A percentile compares a stretch with the other conserved stretches of the same genome.
These are phyloP conservation scores for Balaeniceps rex DNA, from an alignment of 2,113 vertebrate genomes.

Conservation along the genomic window DNA sequence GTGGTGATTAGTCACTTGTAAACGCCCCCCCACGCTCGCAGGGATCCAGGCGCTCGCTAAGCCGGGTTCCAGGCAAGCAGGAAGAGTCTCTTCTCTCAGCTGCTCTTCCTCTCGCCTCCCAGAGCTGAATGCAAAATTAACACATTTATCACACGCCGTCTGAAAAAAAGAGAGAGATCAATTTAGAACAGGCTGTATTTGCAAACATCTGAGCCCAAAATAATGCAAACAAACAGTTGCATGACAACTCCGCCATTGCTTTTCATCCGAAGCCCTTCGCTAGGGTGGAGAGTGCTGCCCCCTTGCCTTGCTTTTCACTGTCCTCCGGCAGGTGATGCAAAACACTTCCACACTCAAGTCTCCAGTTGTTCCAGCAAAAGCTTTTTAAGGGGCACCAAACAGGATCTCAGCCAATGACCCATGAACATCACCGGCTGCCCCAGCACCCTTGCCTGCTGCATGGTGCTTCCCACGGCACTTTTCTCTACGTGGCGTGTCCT, in stretches of 20 bases:
- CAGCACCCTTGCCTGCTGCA: neutral
- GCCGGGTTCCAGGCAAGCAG: neutral
- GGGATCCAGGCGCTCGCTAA: neutral
- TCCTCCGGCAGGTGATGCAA: neutral
- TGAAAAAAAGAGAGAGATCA: neutral
- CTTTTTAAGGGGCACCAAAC: neutral
- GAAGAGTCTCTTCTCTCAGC: neutral
- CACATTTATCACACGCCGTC: constrained; percentile 3
- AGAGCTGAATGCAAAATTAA: constrained; percentile 28
- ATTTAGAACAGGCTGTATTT: constrained; percentile 51
- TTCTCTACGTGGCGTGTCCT: neutral
- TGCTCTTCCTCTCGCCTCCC: neutral
- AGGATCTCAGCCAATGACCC: neutral
- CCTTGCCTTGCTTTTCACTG: neutral
- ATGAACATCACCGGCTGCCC: neutral
- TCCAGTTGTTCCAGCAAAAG: neutral
- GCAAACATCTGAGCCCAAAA: constrained; percentile 54
- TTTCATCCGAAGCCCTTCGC: neutral
- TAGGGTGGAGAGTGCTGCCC: neutral
- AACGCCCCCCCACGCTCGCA: neutral
- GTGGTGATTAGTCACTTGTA: neutral
- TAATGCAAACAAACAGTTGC: constrained; percentile 22
- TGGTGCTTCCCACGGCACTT: neutral
- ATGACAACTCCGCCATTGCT: neutral
- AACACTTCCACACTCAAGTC: neutral